These are phyloP conservation scores for Burhinus bistriatus DNA, from an alignment of 2,113 vertebrate genomes.

Conservation along the genomic window DNA sequence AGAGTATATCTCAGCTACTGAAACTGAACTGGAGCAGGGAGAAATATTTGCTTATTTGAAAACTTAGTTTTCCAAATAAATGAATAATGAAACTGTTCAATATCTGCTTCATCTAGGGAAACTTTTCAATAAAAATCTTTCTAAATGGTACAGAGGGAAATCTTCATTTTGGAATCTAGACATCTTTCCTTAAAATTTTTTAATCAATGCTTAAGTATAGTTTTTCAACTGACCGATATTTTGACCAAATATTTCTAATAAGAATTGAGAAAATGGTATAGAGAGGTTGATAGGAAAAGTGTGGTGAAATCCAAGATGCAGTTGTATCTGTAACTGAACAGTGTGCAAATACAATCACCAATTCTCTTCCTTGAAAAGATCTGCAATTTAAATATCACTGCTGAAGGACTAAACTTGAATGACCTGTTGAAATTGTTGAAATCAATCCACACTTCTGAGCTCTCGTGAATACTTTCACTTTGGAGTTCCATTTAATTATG, in stretches of 20 bases:
- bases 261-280: neutral
- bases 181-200: neutral
- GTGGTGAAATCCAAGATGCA: neutral
- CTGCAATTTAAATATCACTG: neutral
- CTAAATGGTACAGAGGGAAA: neutral
- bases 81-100: neutral
- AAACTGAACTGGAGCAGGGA: neutral
- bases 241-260: neutral
- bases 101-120: neutral
- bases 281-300: neutral
- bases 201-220: neutral
- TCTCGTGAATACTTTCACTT: rapidly evolving
- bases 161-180: neutral
- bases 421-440: neutral
- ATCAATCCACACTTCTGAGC: neutral
- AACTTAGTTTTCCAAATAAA: neutral
- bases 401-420: neutral
- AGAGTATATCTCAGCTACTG: neutral
- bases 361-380: neutral
- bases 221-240: neutral
- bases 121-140: neutral
- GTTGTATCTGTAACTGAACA: neutral
- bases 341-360: neutral
- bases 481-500: neutral
- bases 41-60: neutral